A percentile compares a stretch with the other conserved stretches of the same genome.
These are phyloP conservation scores for Epizoanthus illoricatus DNA, from an alignment of 92 coral and sea anemone species.

Conservation along the genomic window DNA sequence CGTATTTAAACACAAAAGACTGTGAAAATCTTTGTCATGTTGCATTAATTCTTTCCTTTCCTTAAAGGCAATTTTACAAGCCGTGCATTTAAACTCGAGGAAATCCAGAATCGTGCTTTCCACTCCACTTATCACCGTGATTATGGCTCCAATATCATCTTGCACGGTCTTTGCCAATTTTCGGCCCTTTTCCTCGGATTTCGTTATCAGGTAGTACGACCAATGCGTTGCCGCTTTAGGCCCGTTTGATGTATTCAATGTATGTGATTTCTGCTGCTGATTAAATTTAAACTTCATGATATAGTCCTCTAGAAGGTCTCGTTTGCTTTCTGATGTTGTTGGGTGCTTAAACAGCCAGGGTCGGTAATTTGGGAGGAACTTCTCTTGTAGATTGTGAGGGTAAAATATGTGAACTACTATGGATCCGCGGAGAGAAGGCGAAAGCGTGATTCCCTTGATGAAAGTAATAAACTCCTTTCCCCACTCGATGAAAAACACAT, in stretches of 20 bases:
- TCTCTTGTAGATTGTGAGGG: constrained; percentile 47
- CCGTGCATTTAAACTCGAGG: constrained; percentile 57
- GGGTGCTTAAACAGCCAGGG: constrained; percentile 84
- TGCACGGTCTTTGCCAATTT: constrained; percentile 30
- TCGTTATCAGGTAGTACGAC: constrained; percentile 37
- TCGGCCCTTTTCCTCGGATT: constrained; percentile 28
- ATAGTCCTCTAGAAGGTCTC: constrained; percentile 46
- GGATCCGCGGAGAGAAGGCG: constrained; percentile 62
- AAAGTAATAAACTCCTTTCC: constrained; percentile 39
- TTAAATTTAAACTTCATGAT: constrained; percentile 50
- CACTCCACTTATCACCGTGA: constrained; percentile 23
- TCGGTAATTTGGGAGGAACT: constrained; percentile 57
- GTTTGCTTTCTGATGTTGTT: constrained; percentile 17
- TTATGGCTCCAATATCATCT: constrained; percentile 8
- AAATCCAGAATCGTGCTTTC: constrained; percentile 42
- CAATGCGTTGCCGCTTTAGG: constrained; percentile 7
- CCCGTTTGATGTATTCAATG: constrained; percentile 15
- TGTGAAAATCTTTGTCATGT: constrained; percentile 67
- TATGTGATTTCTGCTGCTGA: neutral
- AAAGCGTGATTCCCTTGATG: constrained; percentile 65
- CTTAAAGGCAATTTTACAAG: constrained; percentile 62
- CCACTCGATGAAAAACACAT: constrained; percentile 77
- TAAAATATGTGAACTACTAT: constrained; percentile 72
- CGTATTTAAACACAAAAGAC: constrained; percentile 64
- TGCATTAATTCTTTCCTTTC: constrained; percentile 41